phyloP scores from a whole-genome alignment of 2,797 vertebrate genomes.

The Sternarchorhynchus goeldii region DNA sequence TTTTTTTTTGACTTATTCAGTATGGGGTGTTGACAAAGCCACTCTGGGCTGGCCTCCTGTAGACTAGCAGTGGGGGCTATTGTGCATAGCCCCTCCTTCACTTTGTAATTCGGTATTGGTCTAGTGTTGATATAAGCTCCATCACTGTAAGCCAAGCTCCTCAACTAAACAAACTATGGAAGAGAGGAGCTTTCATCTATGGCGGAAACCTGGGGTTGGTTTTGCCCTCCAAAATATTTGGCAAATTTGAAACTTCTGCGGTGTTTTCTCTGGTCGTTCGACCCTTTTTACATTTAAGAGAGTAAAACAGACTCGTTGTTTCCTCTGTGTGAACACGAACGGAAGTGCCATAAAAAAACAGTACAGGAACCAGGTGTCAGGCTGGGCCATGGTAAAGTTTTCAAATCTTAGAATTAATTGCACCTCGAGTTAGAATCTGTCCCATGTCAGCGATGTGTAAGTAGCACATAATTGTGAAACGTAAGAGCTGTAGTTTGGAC shows the following conservation, averaged over 20 bases:
- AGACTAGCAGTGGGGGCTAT: slow-evolving; percentile 45
- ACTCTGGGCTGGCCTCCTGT: slow-evolving; percentile 49
- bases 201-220: slow-evolving; percentile 46
- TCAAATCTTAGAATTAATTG: background rate
- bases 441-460: slow-evolving; percentile 9
- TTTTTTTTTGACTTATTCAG: slow-evolving; percentile 10
- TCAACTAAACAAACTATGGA: slow-evolving; percentile 55
- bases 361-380: background rate
- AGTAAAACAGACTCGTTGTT: slow-evolving; percentile 4
- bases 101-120: slow-evolving; percentile 56
- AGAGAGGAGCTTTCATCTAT: slow-evolving; percentile 56
- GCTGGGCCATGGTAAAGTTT: background rate
- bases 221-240: slow-evolving; percentile 55
- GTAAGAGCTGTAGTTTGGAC: too few species aligned
- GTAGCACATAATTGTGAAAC: background rate
- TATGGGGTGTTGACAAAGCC: slow-evolving; percentile 59
- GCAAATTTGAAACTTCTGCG: slow-evolving; percentile 59
- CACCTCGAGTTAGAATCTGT: background rate
- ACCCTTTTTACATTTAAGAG: slow-evolving; percentile 51
- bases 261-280: slow-evolving; percentile 63
- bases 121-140: slow-evolving; percentile 53
- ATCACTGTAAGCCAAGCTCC: slow-evolving; percentile 43
- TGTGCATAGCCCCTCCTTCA: slow-evolving; percentile 35
- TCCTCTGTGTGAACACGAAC: slow-evolving; percentile 3
- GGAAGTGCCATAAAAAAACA: background rate